phyloP scores from a whole-genome alignment of 2,797 vertebrate species.

The Halcyon badia region DNA sequence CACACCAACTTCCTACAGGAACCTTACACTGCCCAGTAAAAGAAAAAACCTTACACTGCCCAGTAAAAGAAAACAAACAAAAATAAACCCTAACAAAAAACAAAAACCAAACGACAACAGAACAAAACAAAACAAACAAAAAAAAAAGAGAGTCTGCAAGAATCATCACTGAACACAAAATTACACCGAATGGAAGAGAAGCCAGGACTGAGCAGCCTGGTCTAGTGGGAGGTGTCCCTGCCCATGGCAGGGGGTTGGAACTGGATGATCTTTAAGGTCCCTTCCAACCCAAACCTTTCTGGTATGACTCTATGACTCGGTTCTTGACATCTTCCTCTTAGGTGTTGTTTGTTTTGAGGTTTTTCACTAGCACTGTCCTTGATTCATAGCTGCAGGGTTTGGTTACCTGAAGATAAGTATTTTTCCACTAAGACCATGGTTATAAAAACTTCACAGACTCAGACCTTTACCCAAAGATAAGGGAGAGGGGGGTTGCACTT shows the following conservation, averaged over 20 bases:
- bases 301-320: neutral
- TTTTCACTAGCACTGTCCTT: neutral
- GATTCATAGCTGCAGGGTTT: neutral
- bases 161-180: neutral
- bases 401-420: accelerated
- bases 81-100: too few relatives aligned
- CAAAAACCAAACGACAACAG: too few relatives aligned
- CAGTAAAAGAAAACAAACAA: too few relatives aligned
- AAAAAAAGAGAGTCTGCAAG: neutral
- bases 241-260: too few relatives aligned
- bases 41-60: too few relatives aligned
- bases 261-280: too few relatives aligned
- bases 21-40: neutral
- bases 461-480: neutral
- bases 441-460: neutral
- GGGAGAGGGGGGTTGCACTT: neutral
- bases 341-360: neutral
- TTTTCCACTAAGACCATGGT: neutral
- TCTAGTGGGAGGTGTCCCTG: too few relatives aligned
- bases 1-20: neutral
- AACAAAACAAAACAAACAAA: too few relatives aligned
- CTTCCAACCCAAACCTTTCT: too few relatives aligned
- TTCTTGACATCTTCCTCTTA: neutral
- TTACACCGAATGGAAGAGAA: neutral
- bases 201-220: neutral